Evolutionary conservation across 2,797 vertebrate species (phyloP).

Genomic region (Selene dorsalis): DNA sequence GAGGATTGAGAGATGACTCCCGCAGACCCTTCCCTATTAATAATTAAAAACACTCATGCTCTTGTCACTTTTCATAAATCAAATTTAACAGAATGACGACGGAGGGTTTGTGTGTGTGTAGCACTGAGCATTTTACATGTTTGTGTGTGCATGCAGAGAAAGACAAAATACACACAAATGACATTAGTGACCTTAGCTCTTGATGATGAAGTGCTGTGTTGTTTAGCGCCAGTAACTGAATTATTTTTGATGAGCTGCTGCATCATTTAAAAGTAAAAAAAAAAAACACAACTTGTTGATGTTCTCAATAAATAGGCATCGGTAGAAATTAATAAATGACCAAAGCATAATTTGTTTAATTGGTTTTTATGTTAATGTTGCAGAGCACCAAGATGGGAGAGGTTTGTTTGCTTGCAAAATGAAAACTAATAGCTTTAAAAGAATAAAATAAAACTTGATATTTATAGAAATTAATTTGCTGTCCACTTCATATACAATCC

Average conservation of each 20-base stretch:
- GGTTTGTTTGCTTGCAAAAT: conserved; percentile 69
- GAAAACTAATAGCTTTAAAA: conserved; percentile 38
- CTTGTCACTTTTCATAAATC: conserved; percentile 85
- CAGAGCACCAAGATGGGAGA: conserved; percentile 29
- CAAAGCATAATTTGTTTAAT: conserved; percentile 53
- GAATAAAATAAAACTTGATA: conserved; percentile 44
- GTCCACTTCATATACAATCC: conserved; percentile 58
- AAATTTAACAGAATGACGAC: conserved; percentile 59
- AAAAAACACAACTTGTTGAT: neutral
- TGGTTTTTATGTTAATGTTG: conserved; percentile 66
- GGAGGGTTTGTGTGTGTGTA: conserved; percentile 18
- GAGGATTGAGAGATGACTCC: conserved; percentile 79
- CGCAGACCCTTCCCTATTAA: conserved; percentile 74
- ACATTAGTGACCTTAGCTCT: conserved; percentile 63
- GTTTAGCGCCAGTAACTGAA: conserved; percentile 27
- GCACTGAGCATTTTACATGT: conserved; percentile 9
- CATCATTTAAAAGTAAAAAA: neutral
- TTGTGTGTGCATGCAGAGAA: neutral
- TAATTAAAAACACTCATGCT: conserved; percentile 86
- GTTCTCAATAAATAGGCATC: conserved; percentile 5
- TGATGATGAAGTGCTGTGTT: conserved; percentile 52
- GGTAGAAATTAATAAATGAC: conserved; percentile 47
- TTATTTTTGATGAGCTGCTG: conserved; percentile 40
- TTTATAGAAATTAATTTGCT: conserved; percentile 75
- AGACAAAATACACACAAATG: conserved; percentile 29